Evolutionary conservation across 2,113 vertebrate species (phyloP).

Genomic region (Microtus oregoni): DNA sequence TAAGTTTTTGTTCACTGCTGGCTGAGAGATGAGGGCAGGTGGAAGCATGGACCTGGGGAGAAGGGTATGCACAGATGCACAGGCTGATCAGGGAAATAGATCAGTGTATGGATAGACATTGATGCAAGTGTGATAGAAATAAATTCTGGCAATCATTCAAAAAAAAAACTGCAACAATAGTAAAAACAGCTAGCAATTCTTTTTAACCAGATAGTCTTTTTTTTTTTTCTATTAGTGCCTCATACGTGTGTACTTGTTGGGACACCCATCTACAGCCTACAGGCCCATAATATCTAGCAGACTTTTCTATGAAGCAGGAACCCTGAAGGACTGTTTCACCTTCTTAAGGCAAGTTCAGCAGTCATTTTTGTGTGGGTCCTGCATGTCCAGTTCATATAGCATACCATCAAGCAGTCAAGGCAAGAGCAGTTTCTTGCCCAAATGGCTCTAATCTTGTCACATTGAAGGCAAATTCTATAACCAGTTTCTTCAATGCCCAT

Average conservation of each 20-base stretch:
- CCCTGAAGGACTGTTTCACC: too few relatives aligned
- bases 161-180: background rate
- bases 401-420: too few relatives aligned
- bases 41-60: background rate
- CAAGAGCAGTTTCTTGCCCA: too few relatives aligned
- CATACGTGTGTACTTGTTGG: background rate
- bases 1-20: background rate
- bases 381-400: too few relatives aligned
- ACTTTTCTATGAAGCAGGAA: too few relatives aligned
- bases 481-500: too few relatives aligned
- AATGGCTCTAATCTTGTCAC: too few relatives aligned
- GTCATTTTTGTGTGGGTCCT: too few relatives aligned
- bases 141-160: background rate
- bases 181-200: background rate
- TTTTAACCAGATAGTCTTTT: background rate
- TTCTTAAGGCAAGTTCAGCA: too few relatives aligned
- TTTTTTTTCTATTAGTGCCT: background rate
- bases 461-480: too few relatives aligned
- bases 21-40: background rate
- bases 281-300: too few relatives aligned
- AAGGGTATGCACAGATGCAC: accelerated
- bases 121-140: background rate
- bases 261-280: too few relatives aligned
- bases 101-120: background rate
- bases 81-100: background rate